Percentiles rank a stretch among this genome's conserved stretches.
phyloP scores from a whole-genome alignment of 2,797 vertebrate species.

The Myotis daubentonii region DNA sequence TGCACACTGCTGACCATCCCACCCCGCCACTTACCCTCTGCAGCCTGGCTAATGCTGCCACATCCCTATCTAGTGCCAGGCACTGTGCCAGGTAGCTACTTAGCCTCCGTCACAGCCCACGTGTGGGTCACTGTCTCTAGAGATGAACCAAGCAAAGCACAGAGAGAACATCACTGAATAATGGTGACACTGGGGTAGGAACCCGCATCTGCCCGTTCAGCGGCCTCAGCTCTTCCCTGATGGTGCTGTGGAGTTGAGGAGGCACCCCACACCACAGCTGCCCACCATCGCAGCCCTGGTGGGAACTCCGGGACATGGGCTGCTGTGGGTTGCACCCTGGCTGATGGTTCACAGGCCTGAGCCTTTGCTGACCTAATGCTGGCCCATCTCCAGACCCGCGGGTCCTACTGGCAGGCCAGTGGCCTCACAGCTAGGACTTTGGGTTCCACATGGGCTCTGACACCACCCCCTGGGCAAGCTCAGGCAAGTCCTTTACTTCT shows the following conservation, averaged over 20 bases:
- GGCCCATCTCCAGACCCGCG: rapidly evolving
- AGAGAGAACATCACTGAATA: not conserved
- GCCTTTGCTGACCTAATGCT: not conserved
- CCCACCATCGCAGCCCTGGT: rapidly evolving
- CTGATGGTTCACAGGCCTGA: not conserved
- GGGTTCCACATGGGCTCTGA: not conserved
- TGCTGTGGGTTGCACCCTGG: not conserved
- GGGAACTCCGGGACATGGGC: too few species aligned
- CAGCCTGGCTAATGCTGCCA: not conserved
- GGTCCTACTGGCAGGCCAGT: not conserved
- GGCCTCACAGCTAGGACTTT: not conserved
- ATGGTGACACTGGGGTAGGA: not conserved
- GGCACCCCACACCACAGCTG: rapidly evolving
- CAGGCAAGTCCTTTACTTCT: not conserved
- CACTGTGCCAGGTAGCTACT: not conserved
- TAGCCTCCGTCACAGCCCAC: not conserved
- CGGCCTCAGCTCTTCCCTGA: not conserved
- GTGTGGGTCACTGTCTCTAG: not conserved
- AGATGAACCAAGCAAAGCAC: not conserved
- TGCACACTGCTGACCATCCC: not conserved
- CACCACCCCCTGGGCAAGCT: not conserved
- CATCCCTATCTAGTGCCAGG: not conserved
- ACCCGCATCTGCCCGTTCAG: not conserved
- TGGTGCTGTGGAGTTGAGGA: not conserved
- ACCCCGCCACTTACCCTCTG: rapidly evolving